These are phyloP conservation scores for Callospermophilus lateralis DNA, from an alignment of 2,113 vertebrate genomes.

Conservation along the genomic window DNA sequence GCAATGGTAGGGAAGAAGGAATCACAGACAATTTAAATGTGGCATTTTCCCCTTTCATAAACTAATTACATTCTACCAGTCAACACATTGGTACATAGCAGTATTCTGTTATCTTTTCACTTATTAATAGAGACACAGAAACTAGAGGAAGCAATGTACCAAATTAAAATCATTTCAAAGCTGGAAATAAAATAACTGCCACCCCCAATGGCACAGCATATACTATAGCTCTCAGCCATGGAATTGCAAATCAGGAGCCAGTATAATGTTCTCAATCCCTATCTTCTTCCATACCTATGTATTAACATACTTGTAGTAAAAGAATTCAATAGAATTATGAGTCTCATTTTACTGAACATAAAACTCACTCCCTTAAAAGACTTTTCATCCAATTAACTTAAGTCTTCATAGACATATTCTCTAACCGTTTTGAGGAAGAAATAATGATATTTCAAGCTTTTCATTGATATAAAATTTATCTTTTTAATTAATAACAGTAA, in stretches of 20 bases:
- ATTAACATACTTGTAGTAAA: constrained; percentile 3
- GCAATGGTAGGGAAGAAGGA: fast-evolving
- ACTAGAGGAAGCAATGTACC: not conserved
- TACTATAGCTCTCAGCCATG: not conserved
- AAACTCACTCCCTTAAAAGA: constrained; percentile 56
- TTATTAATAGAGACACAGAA: constrained; percentile 15
- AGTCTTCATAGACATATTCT: not conserved
- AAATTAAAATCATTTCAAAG: constrained; percentile 51
- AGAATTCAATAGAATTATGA: not conserved
- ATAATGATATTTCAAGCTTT: constrained; percentile 28
- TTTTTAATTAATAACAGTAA: constrained; percentile 50
- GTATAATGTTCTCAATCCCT: not conserved
- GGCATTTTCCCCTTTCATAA: not conserved
- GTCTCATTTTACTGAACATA: constrained; percentile 20
- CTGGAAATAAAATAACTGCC: not conserved
- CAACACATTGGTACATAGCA: not conserved
- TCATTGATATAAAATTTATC: constrained; percentile 18
- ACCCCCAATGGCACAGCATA: not conserved
- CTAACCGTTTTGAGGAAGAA: constrained; percentile 7
- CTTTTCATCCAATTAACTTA: constrained; percentile 53
- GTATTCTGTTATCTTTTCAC: not conserved
- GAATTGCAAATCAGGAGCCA: not conserved
- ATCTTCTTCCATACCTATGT: not conserved
- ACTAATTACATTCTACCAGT: not conserved
- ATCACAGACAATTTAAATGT: not conserved